Conservation (phyloP, 1,140 invertebrate genomes). For the Thaumatotibia leucotreta region DNA sequence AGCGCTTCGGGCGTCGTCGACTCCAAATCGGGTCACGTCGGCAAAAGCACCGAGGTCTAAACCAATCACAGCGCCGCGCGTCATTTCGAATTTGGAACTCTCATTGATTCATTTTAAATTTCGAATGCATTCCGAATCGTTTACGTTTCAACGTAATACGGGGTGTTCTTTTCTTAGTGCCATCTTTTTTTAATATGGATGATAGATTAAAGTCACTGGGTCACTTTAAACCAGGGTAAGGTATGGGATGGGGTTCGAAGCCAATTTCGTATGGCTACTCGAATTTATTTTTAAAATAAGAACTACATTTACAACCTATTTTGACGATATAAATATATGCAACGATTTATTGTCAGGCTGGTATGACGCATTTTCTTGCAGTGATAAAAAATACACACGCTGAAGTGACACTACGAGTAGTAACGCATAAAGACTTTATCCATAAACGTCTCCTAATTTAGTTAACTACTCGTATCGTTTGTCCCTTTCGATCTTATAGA, state of each 20-base stretch:
- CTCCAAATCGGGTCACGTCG: slow-evolving; percentile 53
- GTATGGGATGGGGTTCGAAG: background rate
- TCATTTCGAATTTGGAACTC: slow-evolving; percentile 12
- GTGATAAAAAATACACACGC: background rate
- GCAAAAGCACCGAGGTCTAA: slow-evolving; percentile 69
- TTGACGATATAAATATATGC: background rate
- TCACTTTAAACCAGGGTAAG: slow-evolving; percentile 10
- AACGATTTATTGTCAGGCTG: background rate
- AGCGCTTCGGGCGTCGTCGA: slow-evolving; percentile 69
- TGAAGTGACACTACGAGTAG: too few species aligned
- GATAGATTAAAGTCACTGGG: slow-evolving; percentile 3
- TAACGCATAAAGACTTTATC: too few species aligned
- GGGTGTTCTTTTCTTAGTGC: slow-evolving; percentile 40
- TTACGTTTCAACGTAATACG: background rate
- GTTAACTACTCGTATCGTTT: too few species aligned
- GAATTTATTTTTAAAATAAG: slow-evolving; percentile 11
- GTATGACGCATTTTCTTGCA: background rate
- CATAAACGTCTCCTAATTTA: too few species aligned
- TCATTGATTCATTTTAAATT: slow-evolving; percentile 5
- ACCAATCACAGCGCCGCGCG: slow-evolving; percentile 1
- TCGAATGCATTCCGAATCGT: slow-evolving; percentile 7
- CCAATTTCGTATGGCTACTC: background rate
- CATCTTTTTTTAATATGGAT: slow-evolving; percentile 33
- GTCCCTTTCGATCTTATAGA: too few species aligned
- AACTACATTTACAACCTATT: background rate